Percentiles rank a stretch among this genome's conserved stretches.
Conservation (phyloP, 2,888 invertebrate species). For the Luperina nickerlii region DNA sequence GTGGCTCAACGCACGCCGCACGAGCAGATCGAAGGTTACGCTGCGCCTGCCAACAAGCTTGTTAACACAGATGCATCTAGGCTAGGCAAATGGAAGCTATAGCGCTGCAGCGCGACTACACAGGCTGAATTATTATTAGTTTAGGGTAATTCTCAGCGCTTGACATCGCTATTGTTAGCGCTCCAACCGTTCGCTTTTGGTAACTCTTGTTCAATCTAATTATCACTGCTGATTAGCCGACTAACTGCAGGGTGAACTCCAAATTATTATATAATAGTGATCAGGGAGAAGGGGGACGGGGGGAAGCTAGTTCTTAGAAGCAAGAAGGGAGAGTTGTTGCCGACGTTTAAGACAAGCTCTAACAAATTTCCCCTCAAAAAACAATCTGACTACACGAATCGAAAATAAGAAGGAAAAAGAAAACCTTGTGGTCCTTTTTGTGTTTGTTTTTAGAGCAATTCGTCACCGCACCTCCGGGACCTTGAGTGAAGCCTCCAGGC, state of each 20-base stretch:
- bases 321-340: background rate
- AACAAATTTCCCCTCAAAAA: background rate
- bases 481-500: conserved; percentile 27
- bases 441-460: conserved; percentile 17
- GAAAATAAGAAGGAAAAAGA: background rate
- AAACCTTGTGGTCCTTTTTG: background rate
- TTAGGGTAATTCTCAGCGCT: background rate
- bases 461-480: conserved; percentile 8
- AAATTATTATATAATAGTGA: background rate
- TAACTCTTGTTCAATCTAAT: background rate
- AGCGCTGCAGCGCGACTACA: background rate
- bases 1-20: background rate
- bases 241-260: background rate
- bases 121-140: background rate
- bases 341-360: background rate
- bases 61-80: background rate
- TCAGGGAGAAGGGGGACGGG: background rate
- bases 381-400: background rate
- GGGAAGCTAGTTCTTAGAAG: background rate
- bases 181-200: background rate
- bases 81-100: background rate
- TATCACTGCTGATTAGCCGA: background rate
- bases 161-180: background rate
- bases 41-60: background rate
- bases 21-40: background rate